Base-by-base conservation (phyloP, 2,113 vertebrate genomes). In the Pelobates fuscus region DNA sequence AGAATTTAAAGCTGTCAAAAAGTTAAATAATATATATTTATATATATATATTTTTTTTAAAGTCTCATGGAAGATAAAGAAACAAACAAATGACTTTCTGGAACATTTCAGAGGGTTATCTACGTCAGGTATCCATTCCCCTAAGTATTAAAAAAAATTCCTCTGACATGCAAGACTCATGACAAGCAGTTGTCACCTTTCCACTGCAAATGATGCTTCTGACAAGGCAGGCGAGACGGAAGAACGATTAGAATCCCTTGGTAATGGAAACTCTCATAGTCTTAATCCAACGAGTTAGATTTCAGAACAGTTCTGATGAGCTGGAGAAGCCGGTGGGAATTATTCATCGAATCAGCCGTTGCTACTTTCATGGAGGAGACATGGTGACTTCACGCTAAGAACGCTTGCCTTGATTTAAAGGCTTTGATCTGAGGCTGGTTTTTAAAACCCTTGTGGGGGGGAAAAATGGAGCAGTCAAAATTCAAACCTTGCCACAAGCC, bases 141-240 rank as follows among this genome's bases (percentile, higher is more conserved):
- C 71, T 23, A 63, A 37, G 79, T 55, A 76, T 63, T 66, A 32
- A 27, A 59, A 80, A 65, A 27, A 37, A 6, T 5, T 37, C 30
- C 62, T 70, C 8, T 69, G 80, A 29, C 71, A 78, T 78, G 23
- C 15, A 23, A 21, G n/a, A 26, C 24, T 81, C 73, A 61, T 79
- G 65, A 80, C 78, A 78, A 0, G 4, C 71, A 25, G 20, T 12
- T 73, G 14, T 79, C 82, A 65, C 71, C 77, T 80, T 68, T 73
- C 77, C 71, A 26, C 17, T 57, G 49, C 11, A 41, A 54, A 18
- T 78, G 66, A 83, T 80, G 73, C 54, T 67, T 78, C 70, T 83
- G 83, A 84, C 80, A 80, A 73, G 74, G 61, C n/a, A 80, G 30
- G 37, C 75, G 79, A 58, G 67, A 69, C 32, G 79, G 77, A 73